Evolutionary conservation across 2,888 invertebrate genomes (phyloP).

Genomic region (Macrosoma leucophasiata): DNA sequence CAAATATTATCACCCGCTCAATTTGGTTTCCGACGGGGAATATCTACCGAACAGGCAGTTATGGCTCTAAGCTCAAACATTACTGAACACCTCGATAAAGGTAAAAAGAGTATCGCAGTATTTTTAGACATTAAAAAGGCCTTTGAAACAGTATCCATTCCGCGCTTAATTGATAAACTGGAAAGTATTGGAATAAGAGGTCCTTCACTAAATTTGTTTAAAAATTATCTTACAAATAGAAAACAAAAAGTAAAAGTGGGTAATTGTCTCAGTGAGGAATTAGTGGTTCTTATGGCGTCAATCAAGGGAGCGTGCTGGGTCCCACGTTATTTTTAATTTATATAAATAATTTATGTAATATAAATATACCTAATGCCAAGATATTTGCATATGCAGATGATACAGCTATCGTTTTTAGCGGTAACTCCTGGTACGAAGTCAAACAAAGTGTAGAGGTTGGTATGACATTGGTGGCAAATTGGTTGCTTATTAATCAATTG

Average conservation of each 20-base stretch:
- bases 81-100: background rate
- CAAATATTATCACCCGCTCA: constrained; percentile 2
- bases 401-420: constrained; percentile 16
- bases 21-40: constrained; percentile 7
- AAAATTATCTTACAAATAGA: constrained; percentile 4
- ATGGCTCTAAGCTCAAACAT: background rate
- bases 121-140: constrained; percentile 14
- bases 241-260: constrained; percentile 7
- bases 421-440: no score
- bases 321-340: constrained; percentile 15
- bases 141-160: constrained; percentile 11
- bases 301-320: constrained; percentile 9
- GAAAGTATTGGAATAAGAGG: constrained; percentile 11
- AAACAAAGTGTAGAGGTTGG: no score
- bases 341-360: constrained; percentile 6
- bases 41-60: constrained; percentile 6
- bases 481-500: no score
- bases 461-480: no score
- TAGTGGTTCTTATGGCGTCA: constrained; percentile 4
- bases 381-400: constrained; percentile 15
- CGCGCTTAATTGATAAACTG: constrained; percentile 8
- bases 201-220: constrained; percentile 2
- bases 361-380: background rate
- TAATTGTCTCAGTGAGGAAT: constrained; percentile 1
- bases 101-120: constrained; percentile 4